A percentile compares a stretch with the other conserved stretches of the same genome.
These are phyloP conservation scores for Lophotis ruficrista DNA, from an alignment of 2,113 vertebrate species.

Conservation along the genomic window DNA sequence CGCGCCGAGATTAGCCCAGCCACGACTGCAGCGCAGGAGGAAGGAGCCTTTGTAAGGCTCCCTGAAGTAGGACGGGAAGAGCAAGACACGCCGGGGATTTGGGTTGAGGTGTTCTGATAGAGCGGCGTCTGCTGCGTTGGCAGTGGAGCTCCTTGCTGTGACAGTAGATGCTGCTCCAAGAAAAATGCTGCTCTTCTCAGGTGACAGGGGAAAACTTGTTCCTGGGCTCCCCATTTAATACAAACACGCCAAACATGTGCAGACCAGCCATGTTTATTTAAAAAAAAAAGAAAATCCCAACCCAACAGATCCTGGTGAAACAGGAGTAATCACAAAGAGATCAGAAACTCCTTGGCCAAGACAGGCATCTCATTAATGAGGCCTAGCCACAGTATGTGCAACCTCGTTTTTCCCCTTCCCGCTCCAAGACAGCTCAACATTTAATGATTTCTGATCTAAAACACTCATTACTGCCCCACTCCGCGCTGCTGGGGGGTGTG, in stretches of 20 bases:
- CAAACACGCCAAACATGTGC: background rate
- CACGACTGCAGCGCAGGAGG: background rate
- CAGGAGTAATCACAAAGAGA: background rate
- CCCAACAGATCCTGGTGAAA: background rate
- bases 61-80: slow-evolving; percentile 25
- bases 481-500: accelerated
- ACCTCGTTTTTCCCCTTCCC: background rate
- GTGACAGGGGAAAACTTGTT: background rate
- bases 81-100: background rate
- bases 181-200: background rate
- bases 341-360: background rate
- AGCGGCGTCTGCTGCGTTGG: background rate
- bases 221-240: background rate
- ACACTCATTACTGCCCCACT: background rate
- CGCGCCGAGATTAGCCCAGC: background rate
- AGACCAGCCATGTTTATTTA: background rate
- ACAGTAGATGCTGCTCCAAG: background rate
- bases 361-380: background rate
- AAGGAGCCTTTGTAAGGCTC: background rate
- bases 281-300: background rate
- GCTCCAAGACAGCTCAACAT: background rate
- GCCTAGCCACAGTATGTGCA: background rate
- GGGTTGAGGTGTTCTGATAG: slow-evolving; percentile 9
- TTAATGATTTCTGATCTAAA: background rate
- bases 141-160: background rate